phyloP scores from a whole-genome alignment of 2,113 vertebrate species.

The Fregata magnificens region DNA sequence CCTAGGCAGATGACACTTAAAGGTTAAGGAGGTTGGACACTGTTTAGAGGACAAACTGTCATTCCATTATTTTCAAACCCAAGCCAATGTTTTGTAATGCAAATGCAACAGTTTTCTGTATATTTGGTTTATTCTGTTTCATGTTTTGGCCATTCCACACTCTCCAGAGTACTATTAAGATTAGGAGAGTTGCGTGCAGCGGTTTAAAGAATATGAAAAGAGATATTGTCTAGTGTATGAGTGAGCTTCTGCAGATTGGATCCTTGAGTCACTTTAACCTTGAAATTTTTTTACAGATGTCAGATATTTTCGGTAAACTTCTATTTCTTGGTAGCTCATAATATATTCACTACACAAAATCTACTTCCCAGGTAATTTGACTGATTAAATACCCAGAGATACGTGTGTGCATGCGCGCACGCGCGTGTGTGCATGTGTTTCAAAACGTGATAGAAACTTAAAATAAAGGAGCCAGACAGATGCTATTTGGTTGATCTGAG shows the following conservation, averaged over 20 bases:
- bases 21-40: slow-evolving; percentile 21
- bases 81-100: slow-evolving; percentile 28
- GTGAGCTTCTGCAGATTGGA: neutral
- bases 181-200: slow-evolving; percentile 5
- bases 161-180: slow-evolving; percentile 37
- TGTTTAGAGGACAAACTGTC: slow-evolving; percentile 4
- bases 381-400: neutral
- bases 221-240: neutral
- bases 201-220: slow-evolving; percentile 18
- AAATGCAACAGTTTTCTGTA: slow-evolving; percentile 19
- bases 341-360: neutral
- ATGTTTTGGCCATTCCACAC: slow-evolving; percentile 29
- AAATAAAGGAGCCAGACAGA: neutral
- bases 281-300: slow-evolving; percentile 5
- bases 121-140: slow-evolving; percentile 42
- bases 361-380: neutral
- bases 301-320: neutral
- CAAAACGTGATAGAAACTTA: neutral
- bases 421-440: neutral
- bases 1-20: neutral
- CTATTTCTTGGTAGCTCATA: slow-evolving; percentile 2
- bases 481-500: neutral
- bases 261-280: slow-evolving; percentile 12
- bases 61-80: slow-evolving; percentile 10
- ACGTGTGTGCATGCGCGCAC: accelerated